Base-by-base conservation (phyloP, 2,113 vertebrate genomes). In the Oreochromis aureus region DNA sequence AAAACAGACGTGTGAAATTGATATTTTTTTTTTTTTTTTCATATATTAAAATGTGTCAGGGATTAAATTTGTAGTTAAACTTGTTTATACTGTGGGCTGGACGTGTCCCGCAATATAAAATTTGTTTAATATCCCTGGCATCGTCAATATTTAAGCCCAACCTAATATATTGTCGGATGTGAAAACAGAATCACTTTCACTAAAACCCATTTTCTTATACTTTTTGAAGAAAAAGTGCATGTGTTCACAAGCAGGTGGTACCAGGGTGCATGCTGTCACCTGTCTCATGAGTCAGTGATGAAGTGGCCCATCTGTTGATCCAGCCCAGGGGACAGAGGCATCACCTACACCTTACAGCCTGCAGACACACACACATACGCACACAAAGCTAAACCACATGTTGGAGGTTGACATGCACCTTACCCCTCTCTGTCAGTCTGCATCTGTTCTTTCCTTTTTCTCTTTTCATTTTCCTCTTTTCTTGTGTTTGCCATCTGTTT, bases 281-380 rank as follows among this genome's bases (percentile, higher is more conserved):
- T 90, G 86, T 91, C 90, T 93, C 87, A 69, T 86, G 93, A 94
- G 73, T 92, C 88, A 48, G 88, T 86, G 89, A 91, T 90, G 90
- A 96, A 94, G 92, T 91, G 89, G 83, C 82, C 87, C 94, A 95
- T 95, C 92, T 94, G 94, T 86, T 90, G 69, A 87, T 86, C 80
- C 48, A 55, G 39, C 86, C 91, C 55, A 16, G 83, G 89, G 93
- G 82, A 90, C 89, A 48, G 56, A 82, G 83, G 51, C 90, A 85
- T 91, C 91, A 88, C 91, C 90, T 86, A 79, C 87, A 84, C 86
- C 85, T 91, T 85, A 19, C 30, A 85, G 83, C 87, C 86, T 81
- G 86, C 78, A 86, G 76, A 86, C 81, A 87, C 22, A 41, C 10
- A n/a, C 73, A 81, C 83, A n/a, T 1, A 66, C 5, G 16, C 73